Percentiles rank a stretch among this genome's conserved stretches.
These are phyloP conservation scores for Pimpla rufipes DNA, from an alignment of 2,888 invertebrate genomes.

Conservation along the genomic window DNA sequence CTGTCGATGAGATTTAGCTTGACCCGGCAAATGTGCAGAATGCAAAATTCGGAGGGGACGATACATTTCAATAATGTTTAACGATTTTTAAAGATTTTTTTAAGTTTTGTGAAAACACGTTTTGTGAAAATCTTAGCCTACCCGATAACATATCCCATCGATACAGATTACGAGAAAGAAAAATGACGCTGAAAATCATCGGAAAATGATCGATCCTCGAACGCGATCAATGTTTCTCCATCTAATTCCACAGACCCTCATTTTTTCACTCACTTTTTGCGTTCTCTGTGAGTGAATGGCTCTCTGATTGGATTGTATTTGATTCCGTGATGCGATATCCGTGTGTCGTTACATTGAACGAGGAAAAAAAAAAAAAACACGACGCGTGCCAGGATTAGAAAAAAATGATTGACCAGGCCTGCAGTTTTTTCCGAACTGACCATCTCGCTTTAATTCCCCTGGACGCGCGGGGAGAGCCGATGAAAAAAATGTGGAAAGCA, in stretches of 20 bases:
- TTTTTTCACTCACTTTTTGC: background rate
- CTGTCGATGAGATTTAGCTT: too few relatives aligned
- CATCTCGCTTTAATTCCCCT: conserved; percentile 66
- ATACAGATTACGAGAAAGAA: background rate
- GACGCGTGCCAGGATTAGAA: conserved; percentile 24
- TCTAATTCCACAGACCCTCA: conserved; percentile 24
- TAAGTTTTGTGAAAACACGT: too few relatives aligned
- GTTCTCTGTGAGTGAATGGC: conserved; percentile 28
- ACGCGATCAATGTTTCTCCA: conserved; percentile 39
- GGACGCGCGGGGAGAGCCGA: background rate
- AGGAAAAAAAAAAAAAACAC: conserved; percentile 12
- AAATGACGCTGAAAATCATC: background rate
- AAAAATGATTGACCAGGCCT: conserved; percentile 16
- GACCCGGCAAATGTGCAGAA: too few relatives aligned
- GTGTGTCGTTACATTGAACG: conserved; percentile 12
- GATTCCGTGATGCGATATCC: conserved; percentile 32
- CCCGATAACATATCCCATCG: conserved; percentile 1
- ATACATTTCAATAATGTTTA: too few relatives aligned
- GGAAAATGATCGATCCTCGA: conserved; percentile 52
- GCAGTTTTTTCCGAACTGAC: conserved; percentile 38
- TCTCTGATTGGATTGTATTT: conserved; percentile 42
- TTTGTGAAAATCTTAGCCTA: too few relatives aligned
- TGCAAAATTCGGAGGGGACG: too few relatives aligned
- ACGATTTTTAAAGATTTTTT: too few relatives aligned
- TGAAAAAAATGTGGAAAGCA: conserved; percentile 51